Percentiles rank a stretch among this genome's conserved stretches.
phyloP scores from a whole-genome alignment of 2,888 invertebrate species.

The Thelaira solivaga region DNA sequence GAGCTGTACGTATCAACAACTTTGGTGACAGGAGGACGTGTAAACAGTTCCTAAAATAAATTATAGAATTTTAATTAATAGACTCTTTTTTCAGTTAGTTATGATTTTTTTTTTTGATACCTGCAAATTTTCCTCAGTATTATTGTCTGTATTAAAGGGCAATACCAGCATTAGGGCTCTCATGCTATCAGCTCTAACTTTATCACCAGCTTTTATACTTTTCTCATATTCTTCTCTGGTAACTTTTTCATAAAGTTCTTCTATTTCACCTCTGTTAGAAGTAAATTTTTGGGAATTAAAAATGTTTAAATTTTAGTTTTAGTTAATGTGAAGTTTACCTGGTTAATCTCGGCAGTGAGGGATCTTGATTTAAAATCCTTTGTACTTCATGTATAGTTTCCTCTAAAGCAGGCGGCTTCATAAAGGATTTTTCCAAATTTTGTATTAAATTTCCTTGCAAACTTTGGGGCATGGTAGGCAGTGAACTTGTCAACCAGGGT shows the following conservation, averaged over 20 bases:
- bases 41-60: conserved; percentile 72
- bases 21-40: conserved; percentile 75
- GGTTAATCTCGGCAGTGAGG: conserved; percentile 74
- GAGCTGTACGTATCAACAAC: conserved; percentile 73
- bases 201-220: conserved; percentile 75
- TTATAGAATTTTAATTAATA: not conserved
- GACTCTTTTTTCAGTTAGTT: not conserved
- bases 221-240: conserved; percentile 76
- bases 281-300: not conserved
- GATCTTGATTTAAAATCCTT: conserved; percentile 74
- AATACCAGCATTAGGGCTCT: conserved; percentile 76
- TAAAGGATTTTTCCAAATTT: conserved; percentile 67
- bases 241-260: conserved; percentile 77
- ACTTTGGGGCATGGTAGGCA: conserved; percentile 29
- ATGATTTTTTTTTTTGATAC: conserved; percentile 50
- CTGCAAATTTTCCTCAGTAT: conserved; percentile 74
- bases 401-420: conserved; percentile 71
- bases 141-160: conserved; percentile 76
- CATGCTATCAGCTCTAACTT: conserved; percentile 76
- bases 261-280: conserved; percentile 74
- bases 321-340: conserved; percentile 66
- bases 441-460: conserved; percentile 56
- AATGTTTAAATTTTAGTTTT: too few species aligned
- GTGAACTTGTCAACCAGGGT: not conserved
- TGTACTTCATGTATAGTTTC: conserved; percentile 77